phyloP scores from a whole-genome alignment of 1,140 invertebrate genomes.

The Hirudo medicinalis region DNA sequence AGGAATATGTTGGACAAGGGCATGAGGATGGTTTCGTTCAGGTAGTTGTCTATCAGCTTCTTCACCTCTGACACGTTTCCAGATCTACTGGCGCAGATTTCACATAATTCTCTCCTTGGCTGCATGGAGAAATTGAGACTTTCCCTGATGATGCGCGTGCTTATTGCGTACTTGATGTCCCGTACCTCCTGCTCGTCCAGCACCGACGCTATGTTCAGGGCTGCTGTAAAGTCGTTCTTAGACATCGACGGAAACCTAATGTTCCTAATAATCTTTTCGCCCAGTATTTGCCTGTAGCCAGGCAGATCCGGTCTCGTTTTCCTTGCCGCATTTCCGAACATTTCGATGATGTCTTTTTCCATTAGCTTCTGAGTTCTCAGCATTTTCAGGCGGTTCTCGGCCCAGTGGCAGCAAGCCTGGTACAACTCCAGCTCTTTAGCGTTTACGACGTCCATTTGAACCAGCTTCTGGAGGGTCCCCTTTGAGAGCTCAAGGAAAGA shows the following conservation, averaged over 20 bases:
- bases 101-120: background rate
- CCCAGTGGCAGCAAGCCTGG: background rate
- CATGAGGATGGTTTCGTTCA: background rate
- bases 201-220: background rate
- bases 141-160: background rate
- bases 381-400: background rate
- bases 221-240: background rate
- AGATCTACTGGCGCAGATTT: background rate
- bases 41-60: background rate
- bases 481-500: background rate
- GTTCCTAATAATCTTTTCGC: background rate
- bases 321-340: background rate
- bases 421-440: background rate
- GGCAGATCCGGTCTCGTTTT: background rate
- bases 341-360: background rate
- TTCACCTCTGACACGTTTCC: background rate
- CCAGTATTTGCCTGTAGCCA: background rate
- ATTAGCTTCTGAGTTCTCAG: background rate
- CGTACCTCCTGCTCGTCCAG: background rate
- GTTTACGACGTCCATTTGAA: background rate
- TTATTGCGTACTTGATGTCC: background rate
- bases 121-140: background rate
- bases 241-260: conserved; percentile 2
- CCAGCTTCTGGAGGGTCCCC: background rate
- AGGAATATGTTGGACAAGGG: background rate